A percentile compares a stretch with the other conserved stretches of the same genome.
Evolutionary conservation across 1,140 invertebrate genomes (phyloP).

Genomic region (Pantala flavescens): DNA sequence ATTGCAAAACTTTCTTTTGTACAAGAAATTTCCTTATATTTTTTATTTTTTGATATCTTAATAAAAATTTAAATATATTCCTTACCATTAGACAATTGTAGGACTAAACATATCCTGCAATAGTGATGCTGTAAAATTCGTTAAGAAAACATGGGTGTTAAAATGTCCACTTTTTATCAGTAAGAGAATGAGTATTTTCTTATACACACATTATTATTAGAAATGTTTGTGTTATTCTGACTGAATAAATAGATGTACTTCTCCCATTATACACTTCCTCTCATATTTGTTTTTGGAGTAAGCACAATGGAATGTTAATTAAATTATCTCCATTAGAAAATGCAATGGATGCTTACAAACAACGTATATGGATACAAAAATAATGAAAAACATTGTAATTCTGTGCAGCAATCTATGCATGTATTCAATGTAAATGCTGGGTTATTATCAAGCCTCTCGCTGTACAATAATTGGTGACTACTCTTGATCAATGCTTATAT

Average conservation of each 20-base stretch:
- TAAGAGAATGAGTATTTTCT: constrained; percentile 4
- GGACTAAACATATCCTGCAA: background rate
- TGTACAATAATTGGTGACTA: background rate
- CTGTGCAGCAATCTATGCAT: background rate
- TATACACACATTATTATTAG: background rate
- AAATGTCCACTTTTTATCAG: constrained; percentile 5
- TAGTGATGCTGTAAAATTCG: background rate
- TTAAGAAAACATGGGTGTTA: background rate
- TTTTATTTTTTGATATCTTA: too few species aligned
- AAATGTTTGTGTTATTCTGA: background rate
- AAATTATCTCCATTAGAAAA: background rate
- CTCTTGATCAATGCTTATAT: constrained; percentile 7
- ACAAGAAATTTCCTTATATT: too few species aligned
- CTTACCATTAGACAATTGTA: background rate
- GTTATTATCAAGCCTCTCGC: constrained; percentile 4
- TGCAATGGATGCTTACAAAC: constrained; percentile 7
- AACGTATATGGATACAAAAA: background rate
- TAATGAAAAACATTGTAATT: constrained; percentile 5
- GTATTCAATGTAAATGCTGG: constrained; percentile 6
- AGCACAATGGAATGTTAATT: background rate
- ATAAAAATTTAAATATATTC: too few species aligned
- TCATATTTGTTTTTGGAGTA: background rate
- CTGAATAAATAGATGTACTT: background rate
- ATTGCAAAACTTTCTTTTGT: too few species aligned
- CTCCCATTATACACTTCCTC: background rate